Evolutionary conservation across 2,797 vertebrate species (phyloP), one percentile per base, ranked within the genome.

Genomic region (Galagoides demidoff): DNA sequence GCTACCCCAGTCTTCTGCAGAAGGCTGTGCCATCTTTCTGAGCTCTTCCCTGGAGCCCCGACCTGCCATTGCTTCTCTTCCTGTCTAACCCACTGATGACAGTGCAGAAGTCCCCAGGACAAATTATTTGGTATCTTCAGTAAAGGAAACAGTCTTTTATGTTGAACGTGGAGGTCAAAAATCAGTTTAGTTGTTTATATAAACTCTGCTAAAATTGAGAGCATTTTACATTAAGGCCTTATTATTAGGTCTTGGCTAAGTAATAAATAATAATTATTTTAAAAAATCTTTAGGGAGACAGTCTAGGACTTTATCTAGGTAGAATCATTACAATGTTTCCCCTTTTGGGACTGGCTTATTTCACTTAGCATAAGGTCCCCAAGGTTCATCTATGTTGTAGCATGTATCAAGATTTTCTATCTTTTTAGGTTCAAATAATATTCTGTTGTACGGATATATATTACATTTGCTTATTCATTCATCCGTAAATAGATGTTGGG

Each of bases 31-130:
- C 95, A 95, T 98, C 77, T 98, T 98, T 97, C 98, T 96, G 92
- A 98, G 97, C 92, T 98, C 98, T 94, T 98, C 98, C 81, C 96
- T 98, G 92, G 96, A 98, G 94, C 89, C 96, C 97, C 98, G 97
- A 94, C 95, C 93, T 95, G 96, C 39, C 64, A 11, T 5, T 7
- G 84, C 49, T 52, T 39, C 31, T 81, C 22, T 8, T 98, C 98
- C 96, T 99, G 0, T 31, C 34, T 63, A 11, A 20, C n/a, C 99
- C 96, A 97, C 98, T 98, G 99, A 96, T 99, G 98, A 97, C 98
- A 98, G 97, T 96, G 98, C 98, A 97, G 98, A 99, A 98, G 98
- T 99, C 98, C 99, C 98, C 98, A 96, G 97, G 96, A 97, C 89
- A 12, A 93, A 52, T 87, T 85, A 57, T 96, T 93, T 87, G 89